These are phyloP conservation scores for Molossus molossus DNA, from an alignment of 2,797 vertebrate species.

Conservation along the genomic window DNA sequence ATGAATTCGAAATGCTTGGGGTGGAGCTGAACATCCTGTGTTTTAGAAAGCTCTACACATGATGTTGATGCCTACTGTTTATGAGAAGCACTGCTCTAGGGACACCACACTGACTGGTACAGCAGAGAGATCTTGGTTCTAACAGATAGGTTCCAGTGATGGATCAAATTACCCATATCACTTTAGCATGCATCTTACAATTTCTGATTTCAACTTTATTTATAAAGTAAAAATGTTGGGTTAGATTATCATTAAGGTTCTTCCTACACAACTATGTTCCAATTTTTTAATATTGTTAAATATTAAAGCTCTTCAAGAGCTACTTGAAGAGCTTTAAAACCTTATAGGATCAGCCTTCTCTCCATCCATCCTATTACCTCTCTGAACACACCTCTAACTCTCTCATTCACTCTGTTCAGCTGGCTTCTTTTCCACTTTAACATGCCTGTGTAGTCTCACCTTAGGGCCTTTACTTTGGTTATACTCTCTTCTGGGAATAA, in stretches of 20 bases:
- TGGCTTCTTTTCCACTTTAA: background rate
- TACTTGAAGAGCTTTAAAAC: background rate
- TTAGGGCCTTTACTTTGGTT: background rate
- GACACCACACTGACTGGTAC: background rate
- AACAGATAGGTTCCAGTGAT: background rate
- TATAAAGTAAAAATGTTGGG: background rate
- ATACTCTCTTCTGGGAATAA: background rate
- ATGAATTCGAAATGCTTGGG: background rate
- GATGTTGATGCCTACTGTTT: background rate
- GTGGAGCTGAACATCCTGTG: background rate
- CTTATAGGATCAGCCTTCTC: background rate
- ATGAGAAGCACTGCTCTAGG: background rate
- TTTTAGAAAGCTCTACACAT: background rate
- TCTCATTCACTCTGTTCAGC: background rate
- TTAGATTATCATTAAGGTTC: background rate
- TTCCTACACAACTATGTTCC: background rate
- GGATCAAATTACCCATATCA: background rate
- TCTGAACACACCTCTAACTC: background rate
- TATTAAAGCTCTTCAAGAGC: too few species aligned
- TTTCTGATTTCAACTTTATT: background rate
- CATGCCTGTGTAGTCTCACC: background rate
- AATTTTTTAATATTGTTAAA: background rate
- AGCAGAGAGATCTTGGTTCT: background rate
- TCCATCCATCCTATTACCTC: background rate
- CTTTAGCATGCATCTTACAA: background rate